phyloP scores from a whole-genome alignment of 2,888 invertebrate genomes.

The Euzetes globulus region DNA sequence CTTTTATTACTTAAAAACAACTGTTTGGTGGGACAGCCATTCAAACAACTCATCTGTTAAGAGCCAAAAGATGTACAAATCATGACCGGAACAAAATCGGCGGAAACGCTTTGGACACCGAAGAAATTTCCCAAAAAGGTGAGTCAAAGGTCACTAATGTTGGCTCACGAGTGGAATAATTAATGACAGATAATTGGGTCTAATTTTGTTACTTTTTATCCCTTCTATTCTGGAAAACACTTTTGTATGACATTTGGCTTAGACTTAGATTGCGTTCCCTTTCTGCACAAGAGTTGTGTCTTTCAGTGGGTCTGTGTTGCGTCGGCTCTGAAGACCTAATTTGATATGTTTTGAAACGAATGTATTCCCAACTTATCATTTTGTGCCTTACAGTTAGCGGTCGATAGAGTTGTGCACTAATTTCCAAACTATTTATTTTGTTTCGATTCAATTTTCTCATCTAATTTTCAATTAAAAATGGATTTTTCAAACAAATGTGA shows the following conservation, averaged over 20 bases:
- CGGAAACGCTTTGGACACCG: constrained; percentile 8
- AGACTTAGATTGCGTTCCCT: neutral
- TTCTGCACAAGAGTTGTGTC: neutral
- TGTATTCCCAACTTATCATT: neutral
- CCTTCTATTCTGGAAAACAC: constrained; percentile 8
- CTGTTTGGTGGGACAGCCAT: neutral
- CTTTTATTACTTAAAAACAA: too few relatives aligned
- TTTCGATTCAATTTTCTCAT: neutral
- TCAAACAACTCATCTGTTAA: neutral
- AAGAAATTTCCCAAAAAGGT: constrained; percentile 18
- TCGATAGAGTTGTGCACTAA: neutral
- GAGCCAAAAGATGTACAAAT: constrained; percentile 11
- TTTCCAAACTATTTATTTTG: neutral
- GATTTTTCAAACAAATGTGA: neutral
- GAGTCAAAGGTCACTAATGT: too few relatives aligned
- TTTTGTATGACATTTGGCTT: constrained; percentile 7
- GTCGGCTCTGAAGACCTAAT: constrained; percentile 7
- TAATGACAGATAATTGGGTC: too few relatives aligned
- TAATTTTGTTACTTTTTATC: neutral
- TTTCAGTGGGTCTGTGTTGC: constrained; percentile 7
- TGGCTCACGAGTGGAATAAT: too few relatives aligned
- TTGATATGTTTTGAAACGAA: neutral
- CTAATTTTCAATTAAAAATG: neutral
- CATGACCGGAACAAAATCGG: constrained; percentile 17
- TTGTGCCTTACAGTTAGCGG: constrained; percentile 1